phyloP scores from a whole-genome alignment of 2,888 invertebrate species.

The Blera fallax region DNA sequence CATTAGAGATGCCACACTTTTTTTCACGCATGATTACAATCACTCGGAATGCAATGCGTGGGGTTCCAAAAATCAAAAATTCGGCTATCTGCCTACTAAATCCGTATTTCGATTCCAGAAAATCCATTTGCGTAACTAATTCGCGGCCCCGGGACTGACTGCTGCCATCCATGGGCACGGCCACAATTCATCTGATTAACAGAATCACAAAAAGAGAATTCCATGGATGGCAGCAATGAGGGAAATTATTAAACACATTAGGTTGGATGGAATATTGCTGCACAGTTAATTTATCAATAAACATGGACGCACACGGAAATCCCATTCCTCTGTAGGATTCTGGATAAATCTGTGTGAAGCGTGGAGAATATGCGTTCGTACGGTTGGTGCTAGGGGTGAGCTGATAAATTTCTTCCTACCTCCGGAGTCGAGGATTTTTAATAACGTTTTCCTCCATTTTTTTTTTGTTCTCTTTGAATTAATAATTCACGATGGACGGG shows the following conservation, averaged over 20 bases:
- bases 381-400: constrained; percentile 34
- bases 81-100: background rate
- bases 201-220: constrained; percentile 24
- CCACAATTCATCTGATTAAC: constrained; percentile 54
- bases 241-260: constrained; percentile 55
- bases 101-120: constrained; percentile 20
- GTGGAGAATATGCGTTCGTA: constrained; percentile 40
- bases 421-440: constrained; percentile 12
- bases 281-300: constrained; percentile 67
- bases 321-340: constrained; percentile 7
- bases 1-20: constrained; percentile 65
- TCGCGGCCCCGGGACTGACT: constrained; percentile 30
- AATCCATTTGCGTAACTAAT: constrained; percentile 68
- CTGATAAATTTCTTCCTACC: constrained; percentile 15
- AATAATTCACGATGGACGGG: constrained; percentile 12
- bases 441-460: background rate
- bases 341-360: constrained; percentile 57
- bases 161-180: constrained; percentile 36
- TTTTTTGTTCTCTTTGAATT: background rate
- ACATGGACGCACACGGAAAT: constrained; percentile 9
- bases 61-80: constrained; percentile 38
- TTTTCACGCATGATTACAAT: constrained; percentile 62
- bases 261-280: constrained; percentile 14
- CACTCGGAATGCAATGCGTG: constrained; percentile 55
- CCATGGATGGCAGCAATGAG: constrained; percentile 26